Percentiles rank a stretch among this genome's conserved stretches.
Evolutionary conservation across 1,140 invertebrate species (phyloP).

Genomic region (Drosophila sp.): DNA sequence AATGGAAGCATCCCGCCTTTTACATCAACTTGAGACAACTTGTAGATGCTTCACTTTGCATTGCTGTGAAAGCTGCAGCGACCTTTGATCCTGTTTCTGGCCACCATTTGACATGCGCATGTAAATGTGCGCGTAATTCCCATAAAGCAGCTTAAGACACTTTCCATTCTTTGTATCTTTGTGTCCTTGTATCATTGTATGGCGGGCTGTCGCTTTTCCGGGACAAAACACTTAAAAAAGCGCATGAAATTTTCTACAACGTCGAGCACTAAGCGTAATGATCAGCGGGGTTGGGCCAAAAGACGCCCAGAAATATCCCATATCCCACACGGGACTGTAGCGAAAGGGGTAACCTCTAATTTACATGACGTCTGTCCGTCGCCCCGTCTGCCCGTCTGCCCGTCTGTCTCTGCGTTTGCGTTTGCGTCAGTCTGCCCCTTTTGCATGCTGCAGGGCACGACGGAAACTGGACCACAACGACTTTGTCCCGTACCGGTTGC

Average conservation of each 20-base stretch:
- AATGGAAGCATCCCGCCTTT: constrained; percentile 63
- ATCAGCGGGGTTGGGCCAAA: constrained; percentile 66
- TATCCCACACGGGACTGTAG: constrained; percentile 11
- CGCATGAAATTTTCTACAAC: constrained; percentile 58
- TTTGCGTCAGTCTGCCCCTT: constrained; percentile 7
- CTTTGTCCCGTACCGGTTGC: constrained; percentile 24
- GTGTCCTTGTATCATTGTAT: no score
- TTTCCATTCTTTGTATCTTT: no score
- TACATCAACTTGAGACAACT: constrained; percentile 50
- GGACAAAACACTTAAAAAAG: constrained; percentile 73
- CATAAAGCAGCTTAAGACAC: constrained; percentile 81
- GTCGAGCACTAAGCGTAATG: constrained; percentile 55
- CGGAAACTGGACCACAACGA: constrained; percentile 43
- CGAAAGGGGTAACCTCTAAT: constrained; percentile 61
- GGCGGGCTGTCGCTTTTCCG: constrained; percentile 58
- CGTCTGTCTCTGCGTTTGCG: background rate
- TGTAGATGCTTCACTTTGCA: constrained; percentile 36
- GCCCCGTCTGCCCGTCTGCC: background rate
- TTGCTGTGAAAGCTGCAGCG: constrained; percentile 59
- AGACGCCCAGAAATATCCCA: constrained; percentile 10
- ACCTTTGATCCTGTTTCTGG: constrained; percentile 65
- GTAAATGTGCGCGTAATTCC: constrained; percentile 75
- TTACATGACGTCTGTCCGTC: constrained; percentile 53
- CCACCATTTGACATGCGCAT: constrained; percentile 71
- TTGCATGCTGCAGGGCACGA: constrained; percentile 29